These are phyloP conservation scores for Drosophila murphyi DNA, from an alignment of 1,140 invertebrate genomes.

Conservation along the genomic window DNA sequence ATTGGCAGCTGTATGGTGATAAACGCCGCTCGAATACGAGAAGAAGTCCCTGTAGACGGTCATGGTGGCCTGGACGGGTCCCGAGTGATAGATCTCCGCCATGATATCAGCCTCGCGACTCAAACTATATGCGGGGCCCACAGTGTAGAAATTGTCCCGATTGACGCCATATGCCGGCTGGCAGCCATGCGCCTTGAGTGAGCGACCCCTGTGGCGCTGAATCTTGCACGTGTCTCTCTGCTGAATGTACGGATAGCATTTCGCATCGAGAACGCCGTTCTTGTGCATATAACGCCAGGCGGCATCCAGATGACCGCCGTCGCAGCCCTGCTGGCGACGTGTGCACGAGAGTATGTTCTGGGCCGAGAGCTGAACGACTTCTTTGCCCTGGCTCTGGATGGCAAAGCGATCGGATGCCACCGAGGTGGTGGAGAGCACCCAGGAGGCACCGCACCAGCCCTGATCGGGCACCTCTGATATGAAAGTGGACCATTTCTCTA, in stretches of 20 bases:
- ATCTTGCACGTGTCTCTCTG: constrained; percentile 87
- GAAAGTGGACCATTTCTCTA: constrained; percentile 88
- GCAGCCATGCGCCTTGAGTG: constrained; percentile 86
- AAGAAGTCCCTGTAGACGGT: constrained; percentile 96
- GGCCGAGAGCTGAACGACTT: constrained; percentile 89
- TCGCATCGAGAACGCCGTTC: constrained; percentile 92
- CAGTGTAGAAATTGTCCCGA: constrained; percentile 89
- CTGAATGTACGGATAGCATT: constrained; percentile 92
- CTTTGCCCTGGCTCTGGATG: constrained; percentile 92
- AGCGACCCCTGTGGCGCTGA: constrained; percentile 84
- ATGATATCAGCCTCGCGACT: constrained; percentile 93
- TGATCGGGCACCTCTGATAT: constrained; percentile 93
- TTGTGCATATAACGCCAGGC: constrained; percentile 95
- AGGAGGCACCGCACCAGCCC: constrained; percentile 95
- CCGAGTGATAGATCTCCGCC: constrained; percentile 95
- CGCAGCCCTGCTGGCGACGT: constrained; percentile 91
- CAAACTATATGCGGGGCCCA: constrained; percentile 93
- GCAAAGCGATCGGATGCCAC: constrained; percentile 92
- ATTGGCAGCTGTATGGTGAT: constrained; percentile 88
- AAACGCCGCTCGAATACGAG: constrained; percentile 93
- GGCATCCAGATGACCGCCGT: constrained; percentile 94
- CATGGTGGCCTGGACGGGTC: constrained; percentile 98
- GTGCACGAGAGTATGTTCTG: constrained; percentile 96
- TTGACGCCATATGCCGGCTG: constrained; percentile 78
- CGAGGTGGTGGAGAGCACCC: constrained; percentile 94